Base-by-base conservation (phyloP, 2,888 invertebrate species). In the Brenthis daphne region DNA sequence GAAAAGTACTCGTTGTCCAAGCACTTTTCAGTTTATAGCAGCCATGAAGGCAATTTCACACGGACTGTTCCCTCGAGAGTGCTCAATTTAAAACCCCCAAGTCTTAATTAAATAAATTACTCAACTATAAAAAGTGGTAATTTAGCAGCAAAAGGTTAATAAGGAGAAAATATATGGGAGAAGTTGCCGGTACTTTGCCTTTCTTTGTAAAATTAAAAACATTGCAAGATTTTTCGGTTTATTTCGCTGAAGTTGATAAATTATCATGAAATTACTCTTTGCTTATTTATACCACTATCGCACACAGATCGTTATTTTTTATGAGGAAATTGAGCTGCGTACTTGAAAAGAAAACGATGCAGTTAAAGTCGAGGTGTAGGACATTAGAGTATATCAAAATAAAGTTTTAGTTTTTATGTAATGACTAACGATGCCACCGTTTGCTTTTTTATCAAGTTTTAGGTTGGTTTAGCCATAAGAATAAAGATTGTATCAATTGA, bases 61-160 rank as follows among this genome's bases (percentile, higher is more conserved):
- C 67, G 58, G 54, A 61, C 69, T 51, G 69, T 69, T 64, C 63
- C 57, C 68, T 65, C 64, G 51, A 57, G 67, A 63, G 57, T 54
- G 51, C 67, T 72, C 55, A 56, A 54, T 68, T 64, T 58, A 67
- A 63, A 70, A 51, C 51, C 20, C 57, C 57, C 63, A 65, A 67
- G 54, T 55, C 65, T 72, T 68, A 66, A 72, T 72, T 70, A 67
- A 70, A 65, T 70, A 67, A 70, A 70, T 67, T 70, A 70, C 57
- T 47, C 13, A 55, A 71, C 57, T 70, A 61, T 47, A 66, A 66
- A 57, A 65, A 65, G 48, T 33, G 57, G 37, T 37, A 51, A 61
- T 68, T 68, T 24, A 65, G 53, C 56, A 60, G 14, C n/a, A 54
- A 60, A 70, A 63, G 60, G 67, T 60, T 65, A 68, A 70, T 68